Evolutionary conservation across 2,888 invertebrate genomes (phyloP).

Genomic region (Zootermopsis nevadensis): DNA sequence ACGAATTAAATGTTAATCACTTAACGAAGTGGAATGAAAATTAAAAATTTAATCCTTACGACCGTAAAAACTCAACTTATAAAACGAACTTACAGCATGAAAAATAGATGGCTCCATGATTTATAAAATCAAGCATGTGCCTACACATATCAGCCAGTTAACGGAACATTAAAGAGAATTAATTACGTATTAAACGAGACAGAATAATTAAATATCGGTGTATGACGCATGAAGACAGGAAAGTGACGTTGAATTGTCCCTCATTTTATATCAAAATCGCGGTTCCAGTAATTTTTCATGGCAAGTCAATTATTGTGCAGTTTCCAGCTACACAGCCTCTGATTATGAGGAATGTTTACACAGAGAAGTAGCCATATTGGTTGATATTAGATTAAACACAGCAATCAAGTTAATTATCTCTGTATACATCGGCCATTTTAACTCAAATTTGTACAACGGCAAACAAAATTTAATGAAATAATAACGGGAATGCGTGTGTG

Average conservation of each 20-base stretch:
- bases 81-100: no score
- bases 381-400: slow-evolving; percentile 22
- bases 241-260: not conserved
- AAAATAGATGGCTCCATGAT: not conserved
- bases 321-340: not conserved
- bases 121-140: not conserved
- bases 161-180: not conserved
- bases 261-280: not conserved
- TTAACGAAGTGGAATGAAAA: no score
- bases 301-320: not conserved
- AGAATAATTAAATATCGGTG: not conserved
- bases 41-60: no score
- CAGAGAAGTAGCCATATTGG: not conserved
- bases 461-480: slow-evolving; percentile 30
- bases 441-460: slow-evolving; percentile 15
- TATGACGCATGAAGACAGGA: not conserved
- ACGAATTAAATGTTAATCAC: no score
- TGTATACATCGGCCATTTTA: not conserved
- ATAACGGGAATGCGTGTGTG: not conserved
- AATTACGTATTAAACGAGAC: not conserved
- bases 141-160: not conserved
- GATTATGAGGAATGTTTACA: slow-evolving; percentile 22
- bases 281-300: not conserved
- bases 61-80: no score
- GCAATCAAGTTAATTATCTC: slow-evolving; percentile 35